These are phyloP conservation scores for Alcedo quadribrachys DNA, from an alignment of 2,797 vertebrate genomes.

Conservation along the genomic window DNA sequence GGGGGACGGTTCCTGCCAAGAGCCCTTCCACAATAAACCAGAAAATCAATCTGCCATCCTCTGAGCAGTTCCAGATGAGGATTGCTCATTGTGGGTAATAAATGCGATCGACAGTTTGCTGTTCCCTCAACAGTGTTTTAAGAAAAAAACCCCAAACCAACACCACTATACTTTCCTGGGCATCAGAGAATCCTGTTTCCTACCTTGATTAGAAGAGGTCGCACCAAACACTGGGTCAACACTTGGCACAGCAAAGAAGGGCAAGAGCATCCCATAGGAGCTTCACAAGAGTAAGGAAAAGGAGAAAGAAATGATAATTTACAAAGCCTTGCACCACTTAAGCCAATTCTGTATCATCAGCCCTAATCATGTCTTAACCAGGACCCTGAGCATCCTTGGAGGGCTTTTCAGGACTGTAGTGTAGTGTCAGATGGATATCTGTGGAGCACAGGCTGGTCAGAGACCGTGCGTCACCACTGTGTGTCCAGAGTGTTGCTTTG, in stretches of 20 bases:
- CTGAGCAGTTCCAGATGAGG: background rate
- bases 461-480: rapidly evolving
- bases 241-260: background rate
- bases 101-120: background rate
- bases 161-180: background rate
- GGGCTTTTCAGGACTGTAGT: background rate
- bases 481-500: background rate
- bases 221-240: background rate
- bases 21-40: background rate
- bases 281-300: background rate
- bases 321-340: background rate
- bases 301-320: background rate
- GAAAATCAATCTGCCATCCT: background rate
- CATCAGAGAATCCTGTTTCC: background rate
- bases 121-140: background rate
- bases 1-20: background rate
- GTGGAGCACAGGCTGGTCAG: background rate
- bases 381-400: background rate
- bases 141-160: background rate
- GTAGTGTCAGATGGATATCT: background rate
- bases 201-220: background rate
- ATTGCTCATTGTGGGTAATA: background rate
- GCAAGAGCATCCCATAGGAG: background rate
- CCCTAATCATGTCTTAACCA: background rate
- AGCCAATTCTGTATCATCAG: background rate